Percentiles rank a stretch among this genome's conserved stretches.
phyloP scores from a whole-genome alignment of 2,888 invertebrate species.

The Caenorhabditis imperialis region DNA sequence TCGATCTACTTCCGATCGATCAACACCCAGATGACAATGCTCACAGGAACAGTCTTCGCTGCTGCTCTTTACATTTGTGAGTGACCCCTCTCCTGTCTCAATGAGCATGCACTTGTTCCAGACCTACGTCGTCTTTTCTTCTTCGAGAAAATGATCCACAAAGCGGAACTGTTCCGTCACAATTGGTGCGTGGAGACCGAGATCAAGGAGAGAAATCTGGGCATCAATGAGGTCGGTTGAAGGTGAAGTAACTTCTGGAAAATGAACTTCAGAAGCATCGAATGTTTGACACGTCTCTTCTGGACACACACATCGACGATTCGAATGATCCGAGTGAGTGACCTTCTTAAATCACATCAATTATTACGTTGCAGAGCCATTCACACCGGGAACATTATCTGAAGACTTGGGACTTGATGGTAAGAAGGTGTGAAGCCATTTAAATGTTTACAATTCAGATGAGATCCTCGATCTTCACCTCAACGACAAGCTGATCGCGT shows the following conservation, averaged over 20 bases:
- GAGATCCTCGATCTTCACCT: slow-evolving; percentile 28
- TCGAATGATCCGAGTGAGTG: slow-evolving; percentile 1
- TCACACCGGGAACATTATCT: too few relatives aligned
- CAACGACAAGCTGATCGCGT: slow-evolving; percentile 22
- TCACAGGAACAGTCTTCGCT: slow-evolving; percentile 23
- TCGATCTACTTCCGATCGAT: slow-evolving; percentile 23
- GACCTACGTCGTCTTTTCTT: slow-evolving; percentile 36
- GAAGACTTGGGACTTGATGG: too few relatives aligned
- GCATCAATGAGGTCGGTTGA: slow-evolving; percentile 19
- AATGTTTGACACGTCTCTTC: slow-evolving; percentile 32
- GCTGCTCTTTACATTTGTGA: slow-evolving; percentile 35
- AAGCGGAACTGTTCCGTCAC: slow-evolving; percentile 38
- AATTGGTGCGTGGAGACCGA: slow-evolving; percentile 43
- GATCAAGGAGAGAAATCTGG: slow-evolving; percentile 16
- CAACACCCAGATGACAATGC: slow-evolving; percentile 20
- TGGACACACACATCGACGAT: slow-evolving; percentile 26
- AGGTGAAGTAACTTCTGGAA: too few relatives aligned
- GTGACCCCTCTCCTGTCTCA: not conserved
- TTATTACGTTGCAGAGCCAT: not conserved
- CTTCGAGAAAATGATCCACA: slow-evolving; percentile 28
- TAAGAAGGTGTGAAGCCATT: too few relatives aligned
- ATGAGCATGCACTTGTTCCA: not conserved
- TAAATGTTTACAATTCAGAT: slow-evolving; percentile 22
- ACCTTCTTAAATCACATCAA: not conserved
- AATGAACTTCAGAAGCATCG: slow-evolving; percentile 19